These are phyloP conservation scores for Bubo bubo DNA, from an alignment of 2,113 vertebrate genomes.

Conservation along the genomic window DNA sequence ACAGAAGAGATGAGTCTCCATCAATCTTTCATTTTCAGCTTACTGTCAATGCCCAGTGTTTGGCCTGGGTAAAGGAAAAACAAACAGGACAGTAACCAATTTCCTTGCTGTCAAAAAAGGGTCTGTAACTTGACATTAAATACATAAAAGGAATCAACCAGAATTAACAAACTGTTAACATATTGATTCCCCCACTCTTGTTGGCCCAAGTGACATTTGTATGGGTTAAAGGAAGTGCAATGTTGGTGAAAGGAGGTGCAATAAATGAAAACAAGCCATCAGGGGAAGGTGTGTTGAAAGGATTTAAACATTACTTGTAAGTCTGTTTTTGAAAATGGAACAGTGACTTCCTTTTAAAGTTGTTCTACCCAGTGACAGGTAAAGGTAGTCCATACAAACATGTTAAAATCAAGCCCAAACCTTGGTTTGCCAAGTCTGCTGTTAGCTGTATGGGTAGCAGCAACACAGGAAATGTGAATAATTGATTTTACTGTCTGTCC, in stretches of 20 bases:
- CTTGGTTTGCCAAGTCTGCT: constrained; percentile 18
- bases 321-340: constrained; percentile 1
- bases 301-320: not conserved
- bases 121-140: not conserved
- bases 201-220: not conserved
- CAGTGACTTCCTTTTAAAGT: not conserved
- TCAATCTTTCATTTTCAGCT: not conserved
- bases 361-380: not conserved
- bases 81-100: not conserved
- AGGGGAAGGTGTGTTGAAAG: not conserved
- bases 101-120: not conserved
- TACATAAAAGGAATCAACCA: rapidly evolving
- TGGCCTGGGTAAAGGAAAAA: not conserved
- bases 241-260: not conserved
- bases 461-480: constrained; percentile 59
- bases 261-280: not conserved
- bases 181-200: not conserved
- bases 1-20: not conserved
- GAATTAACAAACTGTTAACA: not conserved
- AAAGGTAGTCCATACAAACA: not conserved
- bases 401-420: constrained; percentile 57
- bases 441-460: constrained; percentile 36
- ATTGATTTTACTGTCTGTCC: constrained; percentile 69
- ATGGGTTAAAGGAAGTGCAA: not conserved
- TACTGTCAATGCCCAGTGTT: not conserved